phyloP scores from a whole-genome alignment of 2,888 invertebrate species.

The Arrhopalites spinosus region DNA sequence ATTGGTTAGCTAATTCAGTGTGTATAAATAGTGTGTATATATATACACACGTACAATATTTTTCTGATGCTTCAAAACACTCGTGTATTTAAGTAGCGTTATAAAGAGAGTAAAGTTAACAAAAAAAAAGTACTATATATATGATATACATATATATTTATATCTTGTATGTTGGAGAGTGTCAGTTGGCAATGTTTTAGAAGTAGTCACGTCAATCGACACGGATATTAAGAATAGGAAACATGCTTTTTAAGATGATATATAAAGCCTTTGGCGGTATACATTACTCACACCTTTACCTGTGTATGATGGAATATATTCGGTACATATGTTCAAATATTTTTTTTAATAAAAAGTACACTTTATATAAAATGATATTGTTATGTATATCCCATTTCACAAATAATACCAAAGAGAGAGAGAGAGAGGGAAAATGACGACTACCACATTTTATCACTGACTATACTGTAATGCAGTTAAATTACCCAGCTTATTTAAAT shows the following conservation, averaged over 20 bases:
- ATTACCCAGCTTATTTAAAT: conserved; percentile 33
- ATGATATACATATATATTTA: not conserved
- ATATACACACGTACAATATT: not conserved
- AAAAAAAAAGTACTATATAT: conserved; percentile 1
- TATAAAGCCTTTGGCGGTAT: conserved; percentile 44
- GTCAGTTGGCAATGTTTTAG: not conserved
- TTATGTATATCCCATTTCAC: no score
- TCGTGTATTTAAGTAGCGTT: no score
- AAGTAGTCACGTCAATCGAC: conserved; percentile 52
- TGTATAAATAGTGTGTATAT: conserved; percentile 36
- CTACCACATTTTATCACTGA: conserved; percentile 2
- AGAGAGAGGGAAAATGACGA: not conserved
- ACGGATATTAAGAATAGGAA: conserved; percentile 52
- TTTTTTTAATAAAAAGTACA: not conserved
- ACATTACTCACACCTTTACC: not conserved
- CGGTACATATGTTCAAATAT: not conserved
- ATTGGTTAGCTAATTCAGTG: conserved; percentile 40
- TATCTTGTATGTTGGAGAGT: not conserved
- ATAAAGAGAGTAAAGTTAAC: no score
- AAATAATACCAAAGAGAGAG: no score
- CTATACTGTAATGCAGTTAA: conserved; percentile 13
- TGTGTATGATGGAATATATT: not conserved
- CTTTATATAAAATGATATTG: not conserved
- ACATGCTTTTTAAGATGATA: conserved; percentile 55
- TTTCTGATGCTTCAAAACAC: not conserved